A percentile compares a stretch with the other conserved stretches of the same genome.
phyloP scores from a whole-genome alignment of 2,888 invertebrate species.

The Morpho helenor region DNA sequence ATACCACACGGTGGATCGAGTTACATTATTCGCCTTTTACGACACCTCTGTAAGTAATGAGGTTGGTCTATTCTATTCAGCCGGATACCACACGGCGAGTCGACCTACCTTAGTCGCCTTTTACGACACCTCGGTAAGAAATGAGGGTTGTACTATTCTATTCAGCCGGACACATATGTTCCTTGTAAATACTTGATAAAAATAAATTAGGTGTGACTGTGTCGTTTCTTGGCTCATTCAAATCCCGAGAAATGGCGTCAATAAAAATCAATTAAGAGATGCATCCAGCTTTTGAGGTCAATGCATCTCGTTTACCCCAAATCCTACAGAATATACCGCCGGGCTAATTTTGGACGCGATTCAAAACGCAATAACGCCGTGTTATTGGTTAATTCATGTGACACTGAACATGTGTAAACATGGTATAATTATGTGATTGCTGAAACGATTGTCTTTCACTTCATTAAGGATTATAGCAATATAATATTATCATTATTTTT shows the following conservation, averaged over 20 bases:
- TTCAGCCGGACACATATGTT: too few relatives aligned
- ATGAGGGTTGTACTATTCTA: too few relatives aligned
- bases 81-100: too few relatives aligned
- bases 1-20: too few relatives aligned
- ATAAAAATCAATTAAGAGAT: neutral
- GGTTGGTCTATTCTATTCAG: too few relatives aligned
- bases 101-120: too few relatives aligned
- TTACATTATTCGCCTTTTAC: too few relatives aligned
- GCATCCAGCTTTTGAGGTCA: neutral
- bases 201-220: neutral
- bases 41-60: too few relatives aligned
- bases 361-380: conserved; percentile 6
- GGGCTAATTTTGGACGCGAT: conserved; percentile 9
- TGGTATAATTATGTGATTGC: neutral
- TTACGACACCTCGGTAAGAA: too few relatives aligned
- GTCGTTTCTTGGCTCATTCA: neutral
- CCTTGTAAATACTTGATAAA: neutral
- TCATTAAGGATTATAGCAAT: too few relatives aligned
- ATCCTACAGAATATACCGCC: neutral
- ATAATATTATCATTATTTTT: too few relatives aligned
- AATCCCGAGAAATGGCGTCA: neutral
- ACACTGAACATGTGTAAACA: conserved; percentile 3
- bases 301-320: neutral
- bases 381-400: conserved; percentile 10
- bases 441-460: too few relatives aligned